phyloP scores from a whole-genome alignment of 2,888 invertebrate species.

The Sarcophaga carnaria region DNA sequence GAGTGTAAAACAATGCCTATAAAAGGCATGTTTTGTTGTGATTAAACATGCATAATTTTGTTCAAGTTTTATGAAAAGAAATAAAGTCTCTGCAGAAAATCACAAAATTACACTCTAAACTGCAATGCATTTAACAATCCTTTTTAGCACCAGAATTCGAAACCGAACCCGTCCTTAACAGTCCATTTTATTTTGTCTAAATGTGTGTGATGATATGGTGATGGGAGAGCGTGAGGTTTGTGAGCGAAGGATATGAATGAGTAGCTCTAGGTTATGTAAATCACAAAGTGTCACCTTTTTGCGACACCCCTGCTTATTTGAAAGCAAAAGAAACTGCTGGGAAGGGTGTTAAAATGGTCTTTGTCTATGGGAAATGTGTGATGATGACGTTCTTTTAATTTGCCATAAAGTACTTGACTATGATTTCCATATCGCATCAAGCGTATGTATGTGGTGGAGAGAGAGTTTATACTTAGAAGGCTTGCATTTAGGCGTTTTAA shows the following conservation, averaged over 20 bases:
- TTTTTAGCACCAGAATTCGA: slow-evolving; percentile 47
- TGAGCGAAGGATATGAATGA: slow-evolving; percentile 1
- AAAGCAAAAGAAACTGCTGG: background rate
- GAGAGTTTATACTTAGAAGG: background rate
- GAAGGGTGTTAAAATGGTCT: slow-evolving; percentile 27
- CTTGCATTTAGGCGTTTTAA: slow-evolving; percentile 69
- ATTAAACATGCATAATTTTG: slow-evolving; percentile 68
- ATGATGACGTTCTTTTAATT: slow-evolving; percentile 67
- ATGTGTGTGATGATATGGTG: background rate
- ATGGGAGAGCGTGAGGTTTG: no score
- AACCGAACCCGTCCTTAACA: background rate
- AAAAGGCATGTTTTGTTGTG: slow-evolving; percentile 65
- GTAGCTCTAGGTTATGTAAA: slow-evolving; percentile 67
- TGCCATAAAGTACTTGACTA: slow-evolving; percentile 61
- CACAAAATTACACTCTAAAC: slow-evolving; percentile 46
- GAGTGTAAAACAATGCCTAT: slow-evolving; percentile 39
- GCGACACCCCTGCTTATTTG: slow-evolving; percentile 49
- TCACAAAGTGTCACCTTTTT: slow-evolving; percentile 67
- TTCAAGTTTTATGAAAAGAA: slow-evolving; percentile 59
- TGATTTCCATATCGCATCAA: slow-evolving; percentile 50
- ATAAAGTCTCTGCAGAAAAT: slow-evolving; percentile 51
- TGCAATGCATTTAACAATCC: slow-evolving; percentile 61
- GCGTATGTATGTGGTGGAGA: background rate
- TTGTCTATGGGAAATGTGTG: slow-evolving; percentile 63
- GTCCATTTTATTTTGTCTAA: slow-evolving; percentile 31